These are phyloP conservation scores for Drosophila dives DNA, from an alignment of 2,888 invertebrate genomes.

Conservation along the genomic window DNA sequence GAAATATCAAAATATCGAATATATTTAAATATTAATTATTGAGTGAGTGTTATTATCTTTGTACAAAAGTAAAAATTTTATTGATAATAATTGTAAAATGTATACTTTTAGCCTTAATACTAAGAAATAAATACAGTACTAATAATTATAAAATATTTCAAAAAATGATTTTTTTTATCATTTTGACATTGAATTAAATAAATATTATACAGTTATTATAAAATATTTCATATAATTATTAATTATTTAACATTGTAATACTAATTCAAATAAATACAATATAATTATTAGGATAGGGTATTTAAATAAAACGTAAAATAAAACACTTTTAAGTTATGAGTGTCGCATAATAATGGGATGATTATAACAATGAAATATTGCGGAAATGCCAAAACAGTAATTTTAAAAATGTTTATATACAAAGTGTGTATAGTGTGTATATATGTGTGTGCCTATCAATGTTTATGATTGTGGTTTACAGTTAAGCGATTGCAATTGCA, in stretches of 20 bases:
- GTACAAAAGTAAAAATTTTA: not conserved
- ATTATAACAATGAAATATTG: constrained; percentile 10
- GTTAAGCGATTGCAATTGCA: constrained; percentile 15
- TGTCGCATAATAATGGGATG: constrained; percentile 28
- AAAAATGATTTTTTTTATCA: not conserved
- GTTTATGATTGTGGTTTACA: not conserved
- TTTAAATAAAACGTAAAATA: not conserved
- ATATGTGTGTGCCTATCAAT: constrained; percentile 12
- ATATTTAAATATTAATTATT: not conserved
- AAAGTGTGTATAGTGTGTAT: constrained; percentile 14
- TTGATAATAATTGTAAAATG: not conserved
- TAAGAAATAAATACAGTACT: not conserved
- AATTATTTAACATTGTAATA: not conserved
- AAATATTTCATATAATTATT: not conserved
- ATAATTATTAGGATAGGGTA: not conserved
- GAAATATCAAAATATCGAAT: constrained; percentile 6
- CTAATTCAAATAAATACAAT: not conserved
- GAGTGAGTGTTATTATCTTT: not conserved
- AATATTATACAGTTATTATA: not conserved
- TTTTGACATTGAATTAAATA: not conserved
- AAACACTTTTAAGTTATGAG: constrained; percentile 20
- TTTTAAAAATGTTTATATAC: constrained; percentile 23
- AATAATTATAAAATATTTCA: not conserved
- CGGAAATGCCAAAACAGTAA: constrained; percentile 13
- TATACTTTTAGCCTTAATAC: not conserved